These are phyloP conservation scores for Thaleichthys pacificus DNA, from an alignment of 2,797 vertebrate species.

Conservation along the genomic window DNA sequence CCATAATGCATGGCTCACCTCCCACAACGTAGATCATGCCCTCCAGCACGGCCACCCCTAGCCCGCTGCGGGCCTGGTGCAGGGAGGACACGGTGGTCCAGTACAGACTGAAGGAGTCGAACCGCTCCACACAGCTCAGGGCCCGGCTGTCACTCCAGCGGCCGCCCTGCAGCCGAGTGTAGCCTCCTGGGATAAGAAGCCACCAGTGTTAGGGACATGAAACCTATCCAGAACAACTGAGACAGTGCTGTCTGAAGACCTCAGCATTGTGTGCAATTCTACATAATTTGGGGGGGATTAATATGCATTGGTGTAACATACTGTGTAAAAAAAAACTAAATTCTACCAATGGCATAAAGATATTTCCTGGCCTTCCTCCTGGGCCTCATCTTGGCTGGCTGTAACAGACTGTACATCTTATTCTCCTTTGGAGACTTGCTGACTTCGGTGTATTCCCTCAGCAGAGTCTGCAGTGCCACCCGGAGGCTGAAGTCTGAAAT, in stretches of 20 bases:
- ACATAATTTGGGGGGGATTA: too few relatives aligned
- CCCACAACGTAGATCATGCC: slow-evolving; percentile 97
- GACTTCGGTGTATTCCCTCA: slow-evolving; percentile 95
- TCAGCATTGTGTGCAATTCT: too few relatives aligned
- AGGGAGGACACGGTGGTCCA: slow-evolving; percentile 98
- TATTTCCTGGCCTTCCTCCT: slow-evolving; percentile 96
- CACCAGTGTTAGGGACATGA: not conserved
- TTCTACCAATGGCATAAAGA: slow-evolving; percentile 92
- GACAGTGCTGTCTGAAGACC: too few relatives aligned
- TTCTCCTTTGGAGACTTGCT: slow-evolving; percentile 90
- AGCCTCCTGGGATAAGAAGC: slow-evolving; percentile 80
- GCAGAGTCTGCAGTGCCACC: slow-evolving; percentile 94
- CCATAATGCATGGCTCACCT: slow-evolving; percentile 73
- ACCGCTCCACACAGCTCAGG: slow-evolving; percentile 94
- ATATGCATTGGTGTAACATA: too few relatives aligned
- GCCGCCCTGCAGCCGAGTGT: slow-evolving; percentile 92
- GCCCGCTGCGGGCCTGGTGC: slow-evolving; percentile 92
- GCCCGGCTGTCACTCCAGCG: slow-evolving; percentile 96
- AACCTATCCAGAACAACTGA: too few relatives aligned
- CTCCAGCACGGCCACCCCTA: slow-evolving; percentile 89
- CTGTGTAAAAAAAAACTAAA: not conserved
- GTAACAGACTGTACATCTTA: slow-evolving; percentile 86
- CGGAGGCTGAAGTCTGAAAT: slow-evolving; percentile 94
- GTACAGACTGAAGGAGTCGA: slow-evolving; percentile 97
- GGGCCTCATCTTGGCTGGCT: slow-evolving; percentile 88